These are phyloP conservation scores for Brachionus rotundiformis DNA, from an alignment of 1,140 invertebrate genomes.

Conservation along the genomic window DNA sequence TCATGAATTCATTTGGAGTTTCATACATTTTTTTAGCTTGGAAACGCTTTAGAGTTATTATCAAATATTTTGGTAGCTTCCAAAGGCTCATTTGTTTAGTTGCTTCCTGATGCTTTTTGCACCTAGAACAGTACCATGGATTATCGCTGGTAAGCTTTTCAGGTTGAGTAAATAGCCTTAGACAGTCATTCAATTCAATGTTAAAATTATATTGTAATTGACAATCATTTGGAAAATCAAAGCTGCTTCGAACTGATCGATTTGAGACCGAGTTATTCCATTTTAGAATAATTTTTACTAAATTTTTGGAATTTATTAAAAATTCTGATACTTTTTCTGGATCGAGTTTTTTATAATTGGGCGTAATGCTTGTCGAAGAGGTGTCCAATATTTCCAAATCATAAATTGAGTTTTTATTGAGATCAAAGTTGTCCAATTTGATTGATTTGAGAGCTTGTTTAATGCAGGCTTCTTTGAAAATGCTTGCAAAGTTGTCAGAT, in stretches of 20 bases:
- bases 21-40: constrained; percentile 59
- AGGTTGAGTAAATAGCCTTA: constrained; percentile 67
- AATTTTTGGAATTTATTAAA: neutral
- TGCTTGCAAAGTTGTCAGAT: neutral
- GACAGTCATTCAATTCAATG: constrained; percentile 65
- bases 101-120: constrained; percentile 64
- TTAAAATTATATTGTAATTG: constrained; percentile 51
- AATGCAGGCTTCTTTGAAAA: neutral
- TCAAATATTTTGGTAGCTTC: constrained; percentile 63
- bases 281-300: constrained; percentile 13
- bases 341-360: constrained; percentile 13
- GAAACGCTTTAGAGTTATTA: constrained; percentile 67
- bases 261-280: constrained; percentile 12
- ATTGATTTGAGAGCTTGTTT: neutral
- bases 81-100: constrained; percentile 66
- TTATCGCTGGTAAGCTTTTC: constrained; percentile 67
- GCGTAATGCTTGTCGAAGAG: neutral
- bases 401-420: neutral
- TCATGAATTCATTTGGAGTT: neutral
- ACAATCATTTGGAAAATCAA: neutral
- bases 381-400: neutral
- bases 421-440: constrained; percentile 15
- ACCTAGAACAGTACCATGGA: constrained; percentile 65
- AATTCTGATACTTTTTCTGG: neutral
- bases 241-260: neutral